Percentiles rank a stretch among this genome's conserved stretches.
Evolutionary conservation across 1,140 invertebrate species (phyloP).

Genomic region (Hestina assimilis): DNA sequence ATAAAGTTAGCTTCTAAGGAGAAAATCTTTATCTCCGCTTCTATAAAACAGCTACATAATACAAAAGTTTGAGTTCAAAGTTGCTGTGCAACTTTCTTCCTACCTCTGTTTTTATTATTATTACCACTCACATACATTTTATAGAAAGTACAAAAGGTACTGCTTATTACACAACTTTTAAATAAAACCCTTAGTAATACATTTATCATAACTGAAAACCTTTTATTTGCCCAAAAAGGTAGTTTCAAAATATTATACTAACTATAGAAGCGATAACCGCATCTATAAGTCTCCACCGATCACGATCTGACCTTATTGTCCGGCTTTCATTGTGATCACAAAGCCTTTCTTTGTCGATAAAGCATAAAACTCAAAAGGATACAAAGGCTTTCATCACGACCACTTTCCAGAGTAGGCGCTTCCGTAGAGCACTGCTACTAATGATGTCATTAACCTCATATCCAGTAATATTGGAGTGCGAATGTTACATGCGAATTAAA

Average conservation of each 20-base stretch:
- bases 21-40: slow-evolving; percentile 17
- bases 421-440: slow-evolving; percentile 6
- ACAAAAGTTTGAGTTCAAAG: slow-evolving; percentile 17
- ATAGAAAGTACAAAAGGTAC: too few relatives aligned
- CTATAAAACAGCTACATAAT: slow-evolving; percentile 10
- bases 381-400: slow-evolving; percentile 33
- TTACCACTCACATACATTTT: neutral
- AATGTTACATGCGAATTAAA: slow-evolving; percentile 3
- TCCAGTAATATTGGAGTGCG: neutral
- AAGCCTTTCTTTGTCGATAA: slow-evolving; percentile 29
- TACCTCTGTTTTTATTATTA: neutral
- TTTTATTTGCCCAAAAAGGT: too few relatives aligned
- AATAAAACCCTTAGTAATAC: too few relatives aligned
- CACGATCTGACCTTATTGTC: slow-evolving; percentile 23
- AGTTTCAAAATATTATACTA: too few relatives aligned
- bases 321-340: slow-evolving; percentile 23
- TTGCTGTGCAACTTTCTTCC: slow-evolving; percentile 11
- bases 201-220: too few relatives aligned
- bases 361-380: slow-evolving; percentile 32
- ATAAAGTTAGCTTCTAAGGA: slow-evolving; percentile 6
- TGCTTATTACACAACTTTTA: too few relatives aligned
- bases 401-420: slow-evolving; percentile 4
- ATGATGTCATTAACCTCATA: slow-evolving; percentile 12
- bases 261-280: neutral
- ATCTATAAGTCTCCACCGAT: neutral